Evolutionary conservation across 1,140 invertebrate genomes (phyloP), one percentile per base, ranked within the genome.

Genomic region (Alviniconcha marisindica): DNA sequence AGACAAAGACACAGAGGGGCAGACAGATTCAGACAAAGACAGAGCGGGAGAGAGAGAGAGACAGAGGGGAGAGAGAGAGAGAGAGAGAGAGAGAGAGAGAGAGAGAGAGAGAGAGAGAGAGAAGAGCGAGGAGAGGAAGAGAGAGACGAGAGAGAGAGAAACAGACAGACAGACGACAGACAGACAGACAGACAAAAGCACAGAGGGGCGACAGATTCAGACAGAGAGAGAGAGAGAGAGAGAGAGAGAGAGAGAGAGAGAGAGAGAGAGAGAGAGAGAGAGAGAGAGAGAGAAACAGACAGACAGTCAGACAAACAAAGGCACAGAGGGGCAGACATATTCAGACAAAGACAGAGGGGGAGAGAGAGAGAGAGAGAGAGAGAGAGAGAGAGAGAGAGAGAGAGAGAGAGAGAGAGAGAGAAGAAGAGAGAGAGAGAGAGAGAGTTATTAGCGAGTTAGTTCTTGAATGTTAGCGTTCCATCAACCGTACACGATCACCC

Each of bases 181-280:
- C 28, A 48, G 4, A 1, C 1, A 78, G 77, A 7, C 0, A 78
- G 42, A 44, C 42, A 76, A 18, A 36, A 12, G 14, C 10, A 76
- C 12, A 40, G 38, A 51, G 48, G 21, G 48, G n/a, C n/a, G n/a
- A n/a, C n/a, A 51, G 48, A 51, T 7, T 12, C 4, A 36, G 73
- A 31, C 12, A 76, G 31, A 76, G 73, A 48, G 77, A 51, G 38
- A 54, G 33, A 60, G 10, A 31, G 56, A 56, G 0, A n/a, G 28
- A 31, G 31, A 15, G 76, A 77, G 15, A 24, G 38, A 77, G n/a
- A 15, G 48, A 40, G 15, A 28, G 76, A 51, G 42, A 18, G 44
- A 77, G 31, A 48, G 44, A 77, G 31, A 28, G 76, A 51, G 31
- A 48, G 44, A 51, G 31, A 48, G 76, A 77, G 31, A 15, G 76